Conservation (phyloP, 2,797 vertebrate genomes). For the Hydrolagus colliei region DNA sequence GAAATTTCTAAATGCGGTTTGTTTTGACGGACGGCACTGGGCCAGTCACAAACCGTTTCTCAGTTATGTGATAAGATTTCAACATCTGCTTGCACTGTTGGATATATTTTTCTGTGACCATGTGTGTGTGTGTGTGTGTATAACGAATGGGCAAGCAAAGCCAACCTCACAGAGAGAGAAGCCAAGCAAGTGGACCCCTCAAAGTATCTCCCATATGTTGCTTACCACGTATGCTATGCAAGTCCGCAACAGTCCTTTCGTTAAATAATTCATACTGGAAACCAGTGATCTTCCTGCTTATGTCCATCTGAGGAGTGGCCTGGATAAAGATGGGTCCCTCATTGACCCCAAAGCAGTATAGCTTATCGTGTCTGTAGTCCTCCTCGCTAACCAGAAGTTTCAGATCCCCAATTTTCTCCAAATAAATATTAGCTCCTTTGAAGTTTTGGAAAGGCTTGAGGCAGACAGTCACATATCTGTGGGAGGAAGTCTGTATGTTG, state of each 20-base stretch:
- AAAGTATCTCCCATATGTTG: constrained; percentile 27
- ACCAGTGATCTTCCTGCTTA: constrained; percentile 80
- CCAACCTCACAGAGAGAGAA: not conserved
- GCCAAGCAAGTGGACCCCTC: not conserved
- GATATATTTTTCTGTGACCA: too few relatives aligned
- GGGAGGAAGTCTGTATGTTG: constrained; percentile 68
- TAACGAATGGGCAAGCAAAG: too few relatives aligned
- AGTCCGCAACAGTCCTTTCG: constrained; percentile 58
- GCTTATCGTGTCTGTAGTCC: constrained; percentile 59
- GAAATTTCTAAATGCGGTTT: too few relatives aligned
- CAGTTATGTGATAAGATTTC: too few relatives aligned
- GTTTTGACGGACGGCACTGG: too few relatives aligned
- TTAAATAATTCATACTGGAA: constrained; percentile 90
- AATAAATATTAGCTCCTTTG: constrained; percentile 87
- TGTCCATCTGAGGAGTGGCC: constrained; percentile 81
- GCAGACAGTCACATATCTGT: constrained; percentile 78
- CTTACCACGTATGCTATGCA: constrained; percentile 70
- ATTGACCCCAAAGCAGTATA: constrained; percentile 78
- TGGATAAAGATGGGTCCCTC: constrained; percentile 88
- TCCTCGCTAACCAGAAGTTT: constrained; percentile 77
- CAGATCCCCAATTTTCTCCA: constrained; percentile 85
- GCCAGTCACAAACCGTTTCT: too few relatives aligned
- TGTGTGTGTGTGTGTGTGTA: too few relatives aligned
- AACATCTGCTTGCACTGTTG: too few relatives aligned
- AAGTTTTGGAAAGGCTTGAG: constrained; percentile 81